phyloP scores from a whole-genome alignment of 2,113 vertebrate species.

The Helogale parvula region DNA sequence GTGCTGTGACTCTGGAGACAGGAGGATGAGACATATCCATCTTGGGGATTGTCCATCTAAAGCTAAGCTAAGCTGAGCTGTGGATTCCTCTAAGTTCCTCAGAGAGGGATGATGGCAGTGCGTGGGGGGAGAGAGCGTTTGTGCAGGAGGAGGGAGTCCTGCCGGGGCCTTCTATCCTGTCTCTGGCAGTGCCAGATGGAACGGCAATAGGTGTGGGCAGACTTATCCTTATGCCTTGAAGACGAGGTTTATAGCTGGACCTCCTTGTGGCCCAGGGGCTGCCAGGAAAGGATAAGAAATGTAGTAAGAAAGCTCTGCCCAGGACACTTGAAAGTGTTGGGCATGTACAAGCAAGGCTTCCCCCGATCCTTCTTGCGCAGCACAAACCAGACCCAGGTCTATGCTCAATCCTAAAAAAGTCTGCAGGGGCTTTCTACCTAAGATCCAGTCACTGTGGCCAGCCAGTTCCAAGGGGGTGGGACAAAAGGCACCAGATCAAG shows the following conservation, averaged over 20 bases:
- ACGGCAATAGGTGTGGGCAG: neutral
- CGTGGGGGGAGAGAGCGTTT: neutral
- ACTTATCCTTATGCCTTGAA: neutral
- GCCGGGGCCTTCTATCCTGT: neutral
- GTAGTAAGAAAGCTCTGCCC: neutral
- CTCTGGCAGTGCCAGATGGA: neutral
- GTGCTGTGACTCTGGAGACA: neutral
- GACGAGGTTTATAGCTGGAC: neutral
- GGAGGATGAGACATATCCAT: neutral
- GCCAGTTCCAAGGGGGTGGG: neutral
- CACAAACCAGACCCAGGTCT: neutral
- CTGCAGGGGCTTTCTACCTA: neutral
- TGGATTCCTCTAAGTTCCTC: constrained; percentile 60
- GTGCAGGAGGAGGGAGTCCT: neutral
- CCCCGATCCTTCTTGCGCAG: neutral
- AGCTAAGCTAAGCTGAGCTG: constrained; percentile 59
- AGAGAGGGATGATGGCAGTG: neutral
- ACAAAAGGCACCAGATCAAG: neutral
- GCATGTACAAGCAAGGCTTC: neutral
- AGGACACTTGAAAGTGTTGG: neutral
- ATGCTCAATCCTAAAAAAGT: neutral
- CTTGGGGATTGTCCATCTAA: constrained; percentile 40
- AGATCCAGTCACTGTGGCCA: neutral
- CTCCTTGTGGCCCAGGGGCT: neutral
- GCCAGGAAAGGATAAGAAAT: neutral